A percentile compares a stretch with the other conserved stretches of the same genome.
phyloP scores from a whole-genome alignment of 2,113 vertebrate species.

The Alligator mississippiensis region DNA sequence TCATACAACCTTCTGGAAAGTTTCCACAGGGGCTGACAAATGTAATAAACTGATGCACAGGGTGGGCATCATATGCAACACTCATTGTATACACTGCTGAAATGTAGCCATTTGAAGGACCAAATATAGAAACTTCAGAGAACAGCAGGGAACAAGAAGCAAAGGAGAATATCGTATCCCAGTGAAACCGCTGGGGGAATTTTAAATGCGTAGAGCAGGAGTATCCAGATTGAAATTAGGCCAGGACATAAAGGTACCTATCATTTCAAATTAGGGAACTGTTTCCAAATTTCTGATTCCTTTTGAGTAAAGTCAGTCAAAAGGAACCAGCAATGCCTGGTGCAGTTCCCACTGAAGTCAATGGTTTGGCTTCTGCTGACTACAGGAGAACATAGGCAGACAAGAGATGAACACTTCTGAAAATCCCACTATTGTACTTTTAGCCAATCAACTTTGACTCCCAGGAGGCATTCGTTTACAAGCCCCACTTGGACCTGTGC shows the following conservation, averaged over 20 bases:
- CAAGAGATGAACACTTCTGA: background rate
- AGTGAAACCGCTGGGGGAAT: background rate
- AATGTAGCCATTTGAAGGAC: background rate
- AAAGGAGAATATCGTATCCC: background rate
- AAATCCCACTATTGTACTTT: background rate
- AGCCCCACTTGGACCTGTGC: background rate
- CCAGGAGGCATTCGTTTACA: background rate
- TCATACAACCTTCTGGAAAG: background rate
- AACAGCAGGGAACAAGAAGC: background rate
- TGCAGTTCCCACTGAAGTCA: background rate
- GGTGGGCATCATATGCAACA: background rate
- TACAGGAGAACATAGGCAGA: background rate
- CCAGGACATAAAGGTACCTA: background rate
- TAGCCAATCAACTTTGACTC: background rate
- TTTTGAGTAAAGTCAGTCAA: background rate
- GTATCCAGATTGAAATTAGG: background rate
- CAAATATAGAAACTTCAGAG: fast-evolving
- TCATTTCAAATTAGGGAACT: background rate
- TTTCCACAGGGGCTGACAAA: background rate
- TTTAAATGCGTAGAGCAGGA: background rate
- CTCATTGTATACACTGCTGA: background rate
- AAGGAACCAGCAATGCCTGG: background rate
- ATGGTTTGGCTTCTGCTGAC: background rate
- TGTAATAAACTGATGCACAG: background rate
- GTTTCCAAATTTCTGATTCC: background rate